Conservation (phyloP, 1,140 invertebrate genomes). For the Penaeus vannamei region DNA sequence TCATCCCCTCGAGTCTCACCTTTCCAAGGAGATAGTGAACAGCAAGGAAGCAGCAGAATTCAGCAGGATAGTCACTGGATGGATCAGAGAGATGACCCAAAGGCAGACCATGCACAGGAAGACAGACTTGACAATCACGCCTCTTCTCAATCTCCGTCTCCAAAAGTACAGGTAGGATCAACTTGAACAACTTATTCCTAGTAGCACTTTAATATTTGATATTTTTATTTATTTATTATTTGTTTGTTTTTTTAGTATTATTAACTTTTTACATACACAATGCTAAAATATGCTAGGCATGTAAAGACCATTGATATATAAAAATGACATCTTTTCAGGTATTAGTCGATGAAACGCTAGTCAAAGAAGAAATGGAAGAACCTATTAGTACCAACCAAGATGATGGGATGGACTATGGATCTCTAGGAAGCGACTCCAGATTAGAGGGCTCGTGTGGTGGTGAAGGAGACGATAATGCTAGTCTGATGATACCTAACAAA, state of each 20-base stretch:
- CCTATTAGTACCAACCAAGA: slow-evolving; percentile 36
- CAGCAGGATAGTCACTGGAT: slow-evolving; percentile 40
- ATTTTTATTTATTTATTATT: too few relatives aligned
- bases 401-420: slow-evolving; percentile 63
- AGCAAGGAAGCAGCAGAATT: slow-evolving; percentile 8
- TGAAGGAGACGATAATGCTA: slow-evolving; percentile 33
- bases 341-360: slow-evolving; percentile 57
- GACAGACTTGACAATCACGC: slow-evolving; percentile 50
- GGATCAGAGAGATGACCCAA: slow-evolving; percentile 38
- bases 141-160: slow-evolving; percentile 12
- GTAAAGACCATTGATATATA: too few relatives aligned
- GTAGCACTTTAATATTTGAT: too few relatives aligned
- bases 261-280: too few relatives aligned
- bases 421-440: slow-evolving; percentile 53
- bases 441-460: slow-evolving; percentile 48
- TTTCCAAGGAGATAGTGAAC: slow-evolving; percentile 7
- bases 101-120: slow-evolving; percentile 23
- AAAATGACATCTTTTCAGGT: slow-evolving; percentile 17
- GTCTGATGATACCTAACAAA: slow-evolving; percentile 53
- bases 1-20: slow-evolving; percentile 40
- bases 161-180: slow-evolving; percentile 6
- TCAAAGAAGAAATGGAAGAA: slow-evolving; percentile 59
- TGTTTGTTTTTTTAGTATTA: too few relatives aligned
- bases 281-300: too few relatives aligned
- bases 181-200: too few relatives aligned